Evolutionary conservation across 2,797 vertebrate genomes (phyloP).

Genomic region (Nothura maculosa): DNA sequence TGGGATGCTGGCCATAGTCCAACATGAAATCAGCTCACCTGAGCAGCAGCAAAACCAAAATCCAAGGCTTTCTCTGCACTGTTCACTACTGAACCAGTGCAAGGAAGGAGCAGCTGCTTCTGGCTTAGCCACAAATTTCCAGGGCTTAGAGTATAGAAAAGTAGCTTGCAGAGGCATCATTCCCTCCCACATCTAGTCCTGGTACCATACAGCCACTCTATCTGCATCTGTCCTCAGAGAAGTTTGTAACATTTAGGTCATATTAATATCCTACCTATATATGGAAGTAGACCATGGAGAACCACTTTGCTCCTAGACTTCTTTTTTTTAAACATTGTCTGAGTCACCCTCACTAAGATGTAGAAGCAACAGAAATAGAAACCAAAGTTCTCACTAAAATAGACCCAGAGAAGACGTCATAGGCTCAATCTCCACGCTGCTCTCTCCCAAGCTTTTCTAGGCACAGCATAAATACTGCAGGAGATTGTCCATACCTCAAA

Average conservation of each 20-base stretch:
- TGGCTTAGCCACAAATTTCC: not conserved
- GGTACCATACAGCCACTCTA: not conserved
- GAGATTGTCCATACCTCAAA: not conserved
- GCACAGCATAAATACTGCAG: not conserved
- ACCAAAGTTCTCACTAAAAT: slow-evolving; percentile 28
- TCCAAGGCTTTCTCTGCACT: not conserved
- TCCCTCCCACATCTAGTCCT: not conserved
- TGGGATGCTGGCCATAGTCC: not conserved
- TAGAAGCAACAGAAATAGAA: slow-evolving; percentile 39
- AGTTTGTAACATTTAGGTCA: not conserved
- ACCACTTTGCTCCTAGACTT: not conserved
- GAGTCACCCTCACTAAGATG: slow-evolving; percentile 2
- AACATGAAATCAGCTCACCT: not conserved
- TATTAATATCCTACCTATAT: not conserved
- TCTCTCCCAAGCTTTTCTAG: not conserved
- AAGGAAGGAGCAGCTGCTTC: not conserved
- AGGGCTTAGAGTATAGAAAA: not conserved
- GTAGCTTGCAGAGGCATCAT: accelerated
- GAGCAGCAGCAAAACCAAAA: not conserved
- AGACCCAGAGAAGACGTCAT: not conserved
- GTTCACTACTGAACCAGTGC: not conserved
- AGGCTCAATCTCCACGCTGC: not conserved
- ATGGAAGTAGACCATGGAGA: not conserved
- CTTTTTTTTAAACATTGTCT: slow-evolving; percentile 1
- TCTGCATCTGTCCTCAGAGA: not conserved